Evolutionary conservation across 2,888 invertebrate genomes (phyloP), one percentile per base, ranked within the genome.

Genomic region (Argyresthia goedartella): DNA sequence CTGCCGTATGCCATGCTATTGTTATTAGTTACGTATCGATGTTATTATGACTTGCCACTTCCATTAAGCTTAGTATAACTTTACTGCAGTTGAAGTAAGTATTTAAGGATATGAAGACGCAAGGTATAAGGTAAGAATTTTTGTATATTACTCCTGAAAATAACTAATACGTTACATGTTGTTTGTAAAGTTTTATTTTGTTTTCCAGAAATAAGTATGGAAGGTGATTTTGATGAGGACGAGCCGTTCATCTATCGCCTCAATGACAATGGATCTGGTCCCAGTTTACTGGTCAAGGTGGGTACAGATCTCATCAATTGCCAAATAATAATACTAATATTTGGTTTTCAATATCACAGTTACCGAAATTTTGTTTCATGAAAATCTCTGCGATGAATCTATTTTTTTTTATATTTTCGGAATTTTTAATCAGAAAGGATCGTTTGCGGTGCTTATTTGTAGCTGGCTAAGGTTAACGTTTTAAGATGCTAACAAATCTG

Each of bases 211-310:
- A 58, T 13, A 14, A 48, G 1, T 10, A 88, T 88, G 87, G 81
- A 81, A 58, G 71, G 70, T 55, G 63, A 65, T 52, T 66, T 66
- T 67, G 88, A 78, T 66, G 82, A 69, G 69, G 91, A 91, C 62
- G 92, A 91, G 54, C 93, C 93, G 42, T 93, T 93, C 69, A 86
- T 93, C 66, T 93, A 92, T 74, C 88, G 92, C 57, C 82, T 93
- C 56, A 93, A 93, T 73, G 93, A 93, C 65, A 92, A 90, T 64
- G 93, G 93, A 33, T 86, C 88, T 49, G 93, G 92, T 61, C 93
- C 93, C n/a, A 90, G 90, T 73, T 82, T 93, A 46, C 86, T 93
- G 49, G 82, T 90, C 46, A 93, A 93, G 90, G 93, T 93, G 86
- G 64, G 63, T 47, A n/a, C n/a, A n/a, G n/a, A n/a, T n/a, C n/a